Evolutionary conservation across 2,797 vertebrate genomes (phyloP), one percentile per base, ranked within the genome.

Genomic region (Euphonia xanthogaster): DNA sequence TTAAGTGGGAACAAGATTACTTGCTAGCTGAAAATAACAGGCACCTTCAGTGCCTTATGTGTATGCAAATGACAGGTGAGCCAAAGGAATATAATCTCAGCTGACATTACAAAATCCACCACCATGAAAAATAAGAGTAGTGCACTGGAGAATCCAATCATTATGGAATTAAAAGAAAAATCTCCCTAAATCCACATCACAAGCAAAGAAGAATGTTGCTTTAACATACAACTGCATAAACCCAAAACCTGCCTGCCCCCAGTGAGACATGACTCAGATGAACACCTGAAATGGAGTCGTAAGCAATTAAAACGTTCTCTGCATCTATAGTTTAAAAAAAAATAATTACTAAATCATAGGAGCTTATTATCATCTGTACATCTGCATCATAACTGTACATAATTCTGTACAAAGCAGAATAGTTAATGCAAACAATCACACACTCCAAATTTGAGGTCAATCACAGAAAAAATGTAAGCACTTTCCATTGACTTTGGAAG

Each of bases 1-100:
- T 97, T 74, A 94, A 93, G 76, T 86, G 66, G 82, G 85, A 95
- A 93, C 28, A 77, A 94, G 90, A 95, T 91, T 91, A 91, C 35
- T 90, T 84, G 65, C 83, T 95, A 90, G 62, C 39, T 95, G 93
- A 94, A 95, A 95, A 90, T 91, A 97, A 96, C 60, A 48, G 93
- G 85, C 47, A 95, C 85, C 65, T 95, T 93, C 72, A 58, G 24
- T 58, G 61, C 72, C 42, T 90, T 93, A 50, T 48, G 75, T 65
- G 54, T 68, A 86, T 50, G 70, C 68, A 91, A 94, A 97, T 90
- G 50, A 88, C 47, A 93, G 65, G 68, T 94, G 57, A 83, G 87
- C 85, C 65, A 76, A 68, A 90, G 42, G 72, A 91, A 94, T 86
- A 83, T 65, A 93, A 61, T 90, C 92, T 82, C 67, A 94, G 37